These are phyloP conservation scores for Drosophila bocki DNA, from an alignment of 1,140 invertebrate genomes.

Conservation along the genomic window DNA sequence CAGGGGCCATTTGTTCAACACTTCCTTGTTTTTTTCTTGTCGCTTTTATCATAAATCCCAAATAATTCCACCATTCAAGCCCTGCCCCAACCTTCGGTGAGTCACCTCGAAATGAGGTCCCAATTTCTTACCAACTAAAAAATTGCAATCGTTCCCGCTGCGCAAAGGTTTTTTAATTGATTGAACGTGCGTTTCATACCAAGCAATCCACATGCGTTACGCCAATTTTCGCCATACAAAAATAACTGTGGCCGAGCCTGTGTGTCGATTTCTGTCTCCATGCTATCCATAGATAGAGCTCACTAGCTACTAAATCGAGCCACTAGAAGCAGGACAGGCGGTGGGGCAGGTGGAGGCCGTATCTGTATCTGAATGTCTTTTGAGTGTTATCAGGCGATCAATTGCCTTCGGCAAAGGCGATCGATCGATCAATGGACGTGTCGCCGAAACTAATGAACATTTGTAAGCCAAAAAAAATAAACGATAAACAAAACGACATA, in stretches of 20 bases:
- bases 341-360: slow-evolving; percentile 22
- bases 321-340: slow-evolving; percentile 33
- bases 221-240: slow-evolving; percentile 53
- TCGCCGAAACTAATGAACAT: slow-evolving; percentile 74
- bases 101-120: slow-evolving; percentile 19
- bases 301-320: slow-evolving; percentile 45
- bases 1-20: not conserved
- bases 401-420: slow-evolving; percentile 61
- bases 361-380: slow-evolving; percentile 68
- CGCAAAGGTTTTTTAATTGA: slow-evolving; percentile 77
- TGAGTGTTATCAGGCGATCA: slow-evolving; percentile 71
- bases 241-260: not conserved
- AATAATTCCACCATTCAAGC: slow-evolving; percentile 9
- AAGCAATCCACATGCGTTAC: slow-evolving; percentile 47
- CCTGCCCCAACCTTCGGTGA: slow-evolving; percentile 32
- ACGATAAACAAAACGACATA: slow-evolving; percentile 40
- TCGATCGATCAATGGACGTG: slow-evolving; percentile 75
- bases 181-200: slow-evolving; percentile 73
- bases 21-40: not conserved
- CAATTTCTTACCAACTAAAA: slow-evolving; percentile 18
- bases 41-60: not conserved
- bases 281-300: slow-evolving; percentile 52
- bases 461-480: slow-evolving; percentile 49
- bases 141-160: slow-evolving; percentile 46
- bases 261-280: slow-evolving; percentile 26